These are phyloP conservation scores for Cydia amplana DNA, from an alignment of 1,140 invertebrate species.

Conservation along the genomic window DNA sequence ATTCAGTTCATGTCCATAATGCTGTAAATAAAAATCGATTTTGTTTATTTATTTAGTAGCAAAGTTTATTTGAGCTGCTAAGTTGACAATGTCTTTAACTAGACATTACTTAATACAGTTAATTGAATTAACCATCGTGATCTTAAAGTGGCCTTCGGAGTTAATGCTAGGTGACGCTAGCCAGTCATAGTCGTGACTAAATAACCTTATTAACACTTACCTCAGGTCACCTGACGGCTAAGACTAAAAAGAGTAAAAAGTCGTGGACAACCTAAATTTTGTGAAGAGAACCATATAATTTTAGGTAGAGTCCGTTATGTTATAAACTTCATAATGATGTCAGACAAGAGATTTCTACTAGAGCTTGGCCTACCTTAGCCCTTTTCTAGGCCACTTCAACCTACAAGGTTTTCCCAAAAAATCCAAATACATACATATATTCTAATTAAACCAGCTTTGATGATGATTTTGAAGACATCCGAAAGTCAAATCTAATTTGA, in stretches of 20 bases:
- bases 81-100: neutral
- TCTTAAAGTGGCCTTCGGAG: neutral
- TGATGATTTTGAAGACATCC: no score
- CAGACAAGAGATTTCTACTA: no score
- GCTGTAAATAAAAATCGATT: no score
- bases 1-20: no score
- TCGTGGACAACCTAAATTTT: conserved; percentile 5
- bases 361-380: no score
- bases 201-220: conserved; percentile 30
- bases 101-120: neutral
- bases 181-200: conserved; percentile 17
- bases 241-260: neutral
- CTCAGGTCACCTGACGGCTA: neutral
- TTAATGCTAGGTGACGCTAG: conserved; percentile 1
- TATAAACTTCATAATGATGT: neutral
- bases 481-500: no score
- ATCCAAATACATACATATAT: no score
- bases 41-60: no score
- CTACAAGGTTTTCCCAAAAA: no score
- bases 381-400: no score
- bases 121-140: neutral
- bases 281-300: neutral
- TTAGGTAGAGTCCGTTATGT: neutral
- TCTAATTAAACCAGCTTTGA: no score
- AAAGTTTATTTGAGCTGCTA: no score